Conservation (phyloP, 2,888 invertebrate genomes). For the Darwinula stevensoni region DNA sequence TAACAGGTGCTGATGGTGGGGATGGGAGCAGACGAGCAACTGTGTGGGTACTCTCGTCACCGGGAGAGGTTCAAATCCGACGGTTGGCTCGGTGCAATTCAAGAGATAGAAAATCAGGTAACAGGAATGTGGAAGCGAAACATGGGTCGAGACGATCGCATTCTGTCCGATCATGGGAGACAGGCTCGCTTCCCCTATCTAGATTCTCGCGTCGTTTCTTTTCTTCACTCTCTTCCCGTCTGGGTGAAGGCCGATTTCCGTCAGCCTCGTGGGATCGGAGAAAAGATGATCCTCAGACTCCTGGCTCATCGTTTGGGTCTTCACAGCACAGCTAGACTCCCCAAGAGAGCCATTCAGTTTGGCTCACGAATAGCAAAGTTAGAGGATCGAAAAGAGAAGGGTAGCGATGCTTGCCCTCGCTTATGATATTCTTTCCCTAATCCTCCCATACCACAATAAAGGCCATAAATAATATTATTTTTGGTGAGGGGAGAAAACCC, state of each 20-base stretch:
- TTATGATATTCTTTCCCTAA: too few relatives aligned
- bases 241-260: constrained; percentile 18
- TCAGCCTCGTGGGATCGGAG: constrained; percentile 51
- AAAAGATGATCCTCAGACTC: constrained; percentile 53
- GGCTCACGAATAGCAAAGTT: constrained; percentile 60
- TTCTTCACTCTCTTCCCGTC: constrained; percentile 19
- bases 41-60: constrained; percentile 78
- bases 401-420: constrained; percentile 33
- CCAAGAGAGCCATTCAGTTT: constrained; percentile 87
- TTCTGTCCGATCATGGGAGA: constrained; percentile 56
- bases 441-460: too few relatives aligned
- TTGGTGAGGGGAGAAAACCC: too few relatives aligned
- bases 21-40: constrained; percentile 88
- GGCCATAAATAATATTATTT: too few relatives aligned
- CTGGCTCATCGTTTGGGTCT: constrained; percentile 16
- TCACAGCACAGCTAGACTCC: constrained; percentile 21
- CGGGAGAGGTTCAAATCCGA: constrained; percentile 24
- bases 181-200: constrained; percentile 23
- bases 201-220: constrained; percentile 25
- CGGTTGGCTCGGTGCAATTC: constrained; percentile 18
- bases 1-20: constrained; percentile 58
- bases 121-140: constrained; percentile 60
- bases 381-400: constrained; percentile 55
- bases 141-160: constrained; percentile 74
- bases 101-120: constrained; percentile 45